These are phyloP conservation scores for Eulemur coronatus DNA, from an alignment of 2,797 vertebrate genomes.

Conservation along the genomic window DNA sequence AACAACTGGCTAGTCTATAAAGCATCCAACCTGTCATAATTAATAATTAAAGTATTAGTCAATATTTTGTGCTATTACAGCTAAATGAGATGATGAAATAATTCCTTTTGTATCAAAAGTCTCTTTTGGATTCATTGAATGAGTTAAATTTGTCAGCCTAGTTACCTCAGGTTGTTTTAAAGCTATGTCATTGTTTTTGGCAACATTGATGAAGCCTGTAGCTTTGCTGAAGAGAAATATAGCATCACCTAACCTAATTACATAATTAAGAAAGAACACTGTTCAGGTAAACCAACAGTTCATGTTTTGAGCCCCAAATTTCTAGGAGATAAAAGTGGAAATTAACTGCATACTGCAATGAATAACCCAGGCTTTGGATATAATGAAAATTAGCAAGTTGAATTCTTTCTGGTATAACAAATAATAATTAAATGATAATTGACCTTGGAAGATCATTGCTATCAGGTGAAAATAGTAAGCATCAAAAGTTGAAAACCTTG, in stretches of 20 bases:
- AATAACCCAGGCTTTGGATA: slow-evolving; percentile 33
- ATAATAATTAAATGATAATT: slow-evolving; percentile 22
- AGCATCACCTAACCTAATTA: background rate
- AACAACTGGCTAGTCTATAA: background rate
- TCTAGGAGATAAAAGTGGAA: slow-evolving; percentile 26
- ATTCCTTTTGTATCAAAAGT: slow-evolving; percentile 13
- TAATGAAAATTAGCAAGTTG: slow-evolving; percentile 36
- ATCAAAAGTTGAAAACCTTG: background rate
- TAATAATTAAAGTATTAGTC: slow-evolving; percentile 5
- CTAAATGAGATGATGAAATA: slow-evolving; percentile 15
- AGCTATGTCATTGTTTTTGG: background rate
- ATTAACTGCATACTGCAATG: background rate
- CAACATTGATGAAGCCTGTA: background rate
- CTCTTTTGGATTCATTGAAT: background rate
- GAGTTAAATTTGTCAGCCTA: background rate
- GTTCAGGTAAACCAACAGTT: slow-evolving; percentile 33
- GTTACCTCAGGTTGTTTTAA: slow-evolving; percentile 17
- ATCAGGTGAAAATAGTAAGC: background rate
- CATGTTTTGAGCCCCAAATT: slow-evolving; percentile 17
- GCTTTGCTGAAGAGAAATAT: slow-evolving; percentile 26
- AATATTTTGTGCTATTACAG: background rate
- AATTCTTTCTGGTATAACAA: slow-evolving; percentile 8
- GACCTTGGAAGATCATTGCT: background rate
- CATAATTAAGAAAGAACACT: slow-evolving; percentile 26
- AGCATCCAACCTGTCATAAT: background rate